Evolutionary conservation across 2,888 invertebrate genomes (phyloP), one percentile per base, ranked within the genome.

Genomic region (Chironomus tentans): DNA sequence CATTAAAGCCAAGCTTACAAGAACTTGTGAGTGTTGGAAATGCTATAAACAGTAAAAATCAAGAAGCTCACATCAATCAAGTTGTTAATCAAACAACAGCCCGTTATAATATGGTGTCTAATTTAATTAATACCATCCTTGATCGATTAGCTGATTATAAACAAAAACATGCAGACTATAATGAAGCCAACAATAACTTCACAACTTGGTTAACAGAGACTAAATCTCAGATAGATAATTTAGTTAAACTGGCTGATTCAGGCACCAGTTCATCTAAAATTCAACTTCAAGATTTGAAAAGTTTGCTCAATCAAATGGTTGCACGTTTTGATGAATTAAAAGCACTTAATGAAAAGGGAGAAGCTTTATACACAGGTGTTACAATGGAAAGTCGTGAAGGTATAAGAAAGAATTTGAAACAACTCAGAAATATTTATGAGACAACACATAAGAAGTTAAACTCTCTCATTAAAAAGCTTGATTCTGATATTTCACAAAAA

Each of bases 401-500:
- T 71, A 91, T 97, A 72, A 88, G 97, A 78, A 88, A 90, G 70
- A 94, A 97, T 81, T 83, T 97, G 18, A 87, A 95, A 80, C 87
- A 89, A 77, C 85, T 97, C 75, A 88, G 97, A 78, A 91, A 92
- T 80, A 89, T 89, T 78, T 94, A 94, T 80, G 97, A 97, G 83
- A 88, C 91, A 70, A 88, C 95, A 68, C 89, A 93, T 4, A 95
- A 94, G 82, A 91, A 92, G 82, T 89, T 95, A 0, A 95, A 93
- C 81, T 89, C 90, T 15, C 89, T 94, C 1, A 90, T 94, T 78
- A 95, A 95, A 82, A 91, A 92, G 80, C 91, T 95, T 18, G 97
- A 97, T 85, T 92, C 91, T 0, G 91, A 93, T 56, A 88, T 97
- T 78, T 92, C 95, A 82, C 94, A 96, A 80, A 89, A 96, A 83